These are phyloP conservation scores for Colius striatus DNA, from an alignment of 2,113 vertebrate species.

Conservation along the genomic window DNA sequence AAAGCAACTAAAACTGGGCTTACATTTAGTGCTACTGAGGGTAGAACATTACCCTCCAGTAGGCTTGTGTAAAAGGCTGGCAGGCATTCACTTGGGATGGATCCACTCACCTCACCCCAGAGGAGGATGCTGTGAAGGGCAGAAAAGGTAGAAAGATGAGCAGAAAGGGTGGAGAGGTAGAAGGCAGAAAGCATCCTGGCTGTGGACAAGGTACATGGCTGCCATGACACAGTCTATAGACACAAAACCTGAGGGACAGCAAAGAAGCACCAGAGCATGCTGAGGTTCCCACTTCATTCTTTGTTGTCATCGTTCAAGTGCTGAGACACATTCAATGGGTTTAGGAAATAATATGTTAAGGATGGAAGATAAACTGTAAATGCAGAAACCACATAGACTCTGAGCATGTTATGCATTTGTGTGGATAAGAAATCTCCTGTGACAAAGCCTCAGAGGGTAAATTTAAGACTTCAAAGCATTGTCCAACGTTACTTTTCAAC, in stretches of 20 bases:
- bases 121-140: neutral
- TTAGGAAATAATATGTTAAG: neutral
- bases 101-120: neutral
- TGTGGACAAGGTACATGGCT: neutral
- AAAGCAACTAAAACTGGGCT: neutral
- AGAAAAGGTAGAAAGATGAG: neutral
- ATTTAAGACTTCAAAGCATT: neutral
- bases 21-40: neutral
- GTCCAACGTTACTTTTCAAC: neutral
- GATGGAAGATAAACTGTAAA: neutral
- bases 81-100: neutral
- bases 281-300: neutral
- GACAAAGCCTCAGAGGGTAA: neutral
- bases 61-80: neutral
- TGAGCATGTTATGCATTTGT: neutral
- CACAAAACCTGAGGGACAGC: neutral
- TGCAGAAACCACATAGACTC: neutral
- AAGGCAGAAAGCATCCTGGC: neutral
- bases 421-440: neutral
- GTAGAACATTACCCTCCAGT: neutral
- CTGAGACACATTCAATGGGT: neutral
- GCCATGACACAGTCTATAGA: fast-evolving
- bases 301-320: neutral
- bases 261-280: neutral
- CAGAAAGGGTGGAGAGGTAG: neutral